These are phyloP conservation scores for Drosophila mayaguana DNA, from an alignment of 2,888 invertebrate species.

Conservation along the genomic window DNA sequence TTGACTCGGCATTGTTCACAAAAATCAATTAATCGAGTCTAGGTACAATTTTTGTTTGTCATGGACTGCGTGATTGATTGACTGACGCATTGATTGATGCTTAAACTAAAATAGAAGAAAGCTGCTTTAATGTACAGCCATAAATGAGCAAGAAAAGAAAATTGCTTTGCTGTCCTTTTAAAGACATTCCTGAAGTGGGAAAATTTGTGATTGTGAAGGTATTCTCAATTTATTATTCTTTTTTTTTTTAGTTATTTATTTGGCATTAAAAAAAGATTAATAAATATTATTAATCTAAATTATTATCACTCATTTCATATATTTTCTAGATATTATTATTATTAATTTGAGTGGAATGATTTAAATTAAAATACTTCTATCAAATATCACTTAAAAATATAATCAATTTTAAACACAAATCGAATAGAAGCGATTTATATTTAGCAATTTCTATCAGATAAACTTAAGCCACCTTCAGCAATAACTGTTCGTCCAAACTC, in stretches of 20 bases:
- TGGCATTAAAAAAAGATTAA: no score
- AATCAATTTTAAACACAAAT: no score
- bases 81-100: slow-evolving; percentile 1
- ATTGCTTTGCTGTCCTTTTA: not conserved
- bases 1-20: not conserved
- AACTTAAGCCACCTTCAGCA: not conserved
- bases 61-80: not conserved
- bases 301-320: no score
- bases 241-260: no score
- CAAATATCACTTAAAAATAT: no score
- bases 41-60: not conserved
- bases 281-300: no score
- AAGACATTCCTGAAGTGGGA: not conserved
- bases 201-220: not conserved
- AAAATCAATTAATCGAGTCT: slow-evolving; percentile 6
- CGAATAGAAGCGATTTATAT: not conserved
- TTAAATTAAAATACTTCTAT: no score
- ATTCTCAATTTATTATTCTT: not conserved
- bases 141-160: not conserved
- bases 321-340: no score
- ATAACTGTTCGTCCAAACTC: not conserved
- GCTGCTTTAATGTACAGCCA: no score
- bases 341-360: no score
- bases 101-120: not conserved
- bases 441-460: not conserved